Evolutionary conservation across 2,797 vertebrate genomes (phyloP), one percentile per base, ranked within the genome.

Genomic region (Gobio occitaniae): DNA sequence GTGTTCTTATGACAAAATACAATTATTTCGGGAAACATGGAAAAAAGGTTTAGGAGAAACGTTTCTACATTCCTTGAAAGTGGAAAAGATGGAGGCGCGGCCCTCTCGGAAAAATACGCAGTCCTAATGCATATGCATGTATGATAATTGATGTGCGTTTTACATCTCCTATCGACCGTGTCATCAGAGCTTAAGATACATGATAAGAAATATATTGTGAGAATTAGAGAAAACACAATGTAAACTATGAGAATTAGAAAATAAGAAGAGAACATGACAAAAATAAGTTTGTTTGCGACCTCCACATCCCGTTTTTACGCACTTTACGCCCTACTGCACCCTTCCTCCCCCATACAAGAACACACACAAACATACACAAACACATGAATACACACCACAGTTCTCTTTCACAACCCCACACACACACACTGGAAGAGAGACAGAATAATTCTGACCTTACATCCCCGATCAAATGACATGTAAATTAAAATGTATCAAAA

Each of bases 41-140:
- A 56, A 41, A 44, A 61, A 56, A 13, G 21, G 19, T 21, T 17
- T 54, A 77, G 38, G 44, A 63, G 70, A 74, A 87, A 85, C 25
- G 83, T 78, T 88, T 88, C 88, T 89, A 88, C 29, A 83, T 85
- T 90, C 79, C 83, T 81, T 85, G 84, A 87, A 90, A 90, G 86
- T 90, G 86, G 54, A 80, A 77, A 87, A 87, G 86, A 88, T 87
- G 90, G 92, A 94, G 94, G 95, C 91, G 94, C 93, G 93, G 93
- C 92, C 92, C 88, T 91, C 88, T 82, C 78, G 81, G 89, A 91
- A 95, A 95, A 96, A 95, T 94, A 95, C 94, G 94, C 95, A 96
- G 94, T 94, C 91, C 93, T 94, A 90, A 95, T 95, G 92, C 94
- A 94, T 95, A 94, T 94, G 94, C 93, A 94, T 93, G 91, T 92